Conservation (phyloP, 2,113 vertebrate genomes). For the Petroica traversi region DNA sequence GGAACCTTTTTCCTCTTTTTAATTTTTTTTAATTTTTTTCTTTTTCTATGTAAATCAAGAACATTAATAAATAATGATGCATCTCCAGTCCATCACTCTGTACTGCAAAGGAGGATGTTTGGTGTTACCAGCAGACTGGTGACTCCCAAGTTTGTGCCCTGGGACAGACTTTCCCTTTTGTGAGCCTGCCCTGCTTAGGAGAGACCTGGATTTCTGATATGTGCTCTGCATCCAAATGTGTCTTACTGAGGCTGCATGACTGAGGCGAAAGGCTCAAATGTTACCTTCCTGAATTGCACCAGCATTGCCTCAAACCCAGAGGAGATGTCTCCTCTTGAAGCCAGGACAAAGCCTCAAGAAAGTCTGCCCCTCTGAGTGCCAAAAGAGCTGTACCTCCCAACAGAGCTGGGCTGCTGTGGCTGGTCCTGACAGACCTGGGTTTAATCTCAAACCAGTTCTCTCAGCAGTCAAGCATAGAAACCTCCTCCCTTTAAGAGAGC, state of each 20-base stretch:
- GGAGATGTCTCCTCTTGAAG: not conserved
- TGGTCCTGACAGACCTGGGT: not conserved
- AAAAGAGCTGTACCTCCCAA: not conserved
- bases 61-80: not conserved
- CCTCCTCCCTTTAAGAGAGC: not conserved
- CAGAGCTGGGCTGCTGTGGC: not conserved
- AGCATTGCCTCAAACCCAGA: not conserved
- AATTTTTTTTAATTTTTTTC: not conserved
- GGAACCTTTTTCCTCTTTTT: not conserved
- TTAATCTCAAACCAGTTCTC: not conserved
- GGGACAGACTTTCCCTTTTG: not conserved
- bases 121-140: not conserved
- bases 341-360: not conserved
- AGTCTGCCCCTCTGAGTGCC: not conserved
- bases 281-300: not conserved
- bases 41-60: not conserved
- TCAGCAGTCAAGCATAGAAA: not conserved
- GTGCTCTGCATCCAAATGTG: not conserved
- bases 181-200: not conserved
- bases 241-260: not conserved
- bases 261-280: not conserved
- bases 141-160: not conserved
- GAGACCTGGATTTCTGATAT: not conserved
- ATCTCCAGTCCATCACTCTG: not conserved
- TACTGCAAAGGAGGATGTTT: not conserved